A percentile compares a stretch with the other conserved stretches of the same genome.
phyloP scores from a whole-genome alignment of 1,140 invertebrate genomes.

The Acromyrmex charruanus region DNA sequence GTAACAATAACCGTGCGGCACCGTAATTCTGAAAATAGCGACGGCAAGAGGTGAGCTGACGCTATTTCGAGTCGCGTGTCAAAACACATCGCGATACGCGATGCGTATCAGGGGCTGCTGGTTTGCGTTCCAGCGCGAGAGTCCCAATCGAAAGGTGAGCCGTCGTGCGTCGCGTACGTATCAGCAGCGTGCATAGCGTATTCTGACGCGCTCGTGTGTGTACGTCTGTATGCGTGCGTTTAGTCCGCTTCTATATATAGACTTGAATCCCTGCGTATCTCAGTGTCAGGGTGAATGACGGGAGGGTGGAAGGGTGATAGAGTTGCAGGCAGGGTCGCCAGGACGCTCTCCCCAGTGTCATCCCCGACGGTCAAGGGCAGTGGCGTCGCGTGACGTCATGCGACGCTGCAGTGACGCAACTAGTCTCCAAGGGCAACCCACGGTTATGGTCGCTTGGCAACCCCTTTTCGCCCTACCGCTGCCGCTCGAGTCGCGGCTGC shows the following conservation, averaged over 20 bases:
- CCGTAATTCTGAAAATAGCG: conserved; percentile 53
- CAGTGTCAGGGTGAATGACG: conserved; percentile 30
- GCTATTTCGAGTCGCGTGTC: conserved; percentile 52
- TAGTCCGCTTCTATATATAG: conserved; percentile 53
- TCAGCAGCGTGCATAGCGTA: background rate
- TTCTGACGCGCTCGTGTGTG: background rate
- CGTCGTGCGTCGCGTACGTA: background rate
- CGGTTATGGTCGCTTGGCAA: conserved; percentile 79
- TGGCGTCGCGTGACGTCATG: conserved; percentile 80
- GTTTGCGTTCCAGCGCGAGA: conserved; percentile 1
- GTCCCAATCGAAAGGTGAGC: conserved; percentile 29
- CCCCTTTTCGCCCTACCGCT: conserved; percentile 67
- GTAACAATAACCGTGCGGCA: conserved; percentile 47
- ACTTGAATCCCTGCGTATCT: conserved; percentile 44
- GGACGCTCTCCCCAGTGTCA: conserved; percentile 73
- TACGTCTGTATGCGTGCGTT: conserved; percentile 7
- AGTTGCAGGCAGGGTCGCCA: conserved; percentile 62
- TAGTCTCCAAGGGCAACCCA: conserved; percentile 80
- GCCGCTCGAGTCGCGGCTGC: background rate
- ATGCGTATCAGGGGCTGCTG: conserved; percentile 1
- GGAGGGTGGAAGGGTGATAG: background rate
- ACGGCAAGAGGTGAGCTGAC: background rate
- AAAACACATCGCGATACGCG: conserved; percentile 45
- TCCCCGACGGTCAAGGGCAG: conserved; percentile 80
- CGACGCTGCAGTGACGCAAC: conserved; percentile 81